A percentile compares a stretch with the other conserved stretches of the same genome.
Evolutionary conservation across 2,888 invertebrate species (phyloP).

Genomic region (Apodemia hepburni): DNA sequence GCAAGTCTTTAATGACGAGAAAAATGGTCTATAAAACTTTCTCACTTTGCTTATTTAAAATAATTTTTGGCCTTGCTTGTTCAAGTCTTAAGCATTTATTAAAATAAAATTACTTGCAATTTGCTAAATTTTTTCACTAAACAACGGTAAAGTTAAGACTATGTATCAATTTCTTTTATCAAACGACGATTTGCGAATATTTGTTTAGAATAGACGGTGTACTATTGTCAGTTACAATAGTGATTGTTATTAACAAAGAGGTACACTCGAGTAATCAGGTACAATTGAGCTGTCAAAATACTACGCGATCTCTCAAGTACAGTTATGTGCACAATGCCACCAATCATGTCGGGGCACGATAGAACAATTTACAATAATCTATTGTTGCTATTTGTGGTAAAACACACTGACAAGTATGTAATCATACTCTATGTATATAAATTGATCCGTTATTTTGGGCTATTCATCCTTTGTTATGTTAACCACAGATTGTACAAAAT

Average conservation of each 20-base stretch:
- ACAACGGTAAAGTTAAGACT: neutral
- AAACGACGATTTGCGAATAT: conserved; percentile 33
- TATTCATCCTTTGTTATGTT: too few species aligned
- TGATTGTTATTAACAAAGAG: conserved; percentile 20
- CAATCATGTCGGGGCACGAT: conserved; percentile 37
- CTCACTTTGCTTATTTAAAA: too few species aligned
- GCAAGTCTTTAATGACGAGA: too few species aligned
- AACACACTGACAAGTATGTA: conserved; percentile 19
- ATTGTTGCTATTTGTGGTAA: conserved; percentile 33
- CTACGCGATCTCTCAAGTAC: conserved; percentile 35
- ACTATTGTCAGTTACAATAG: conserved; percentile 15
- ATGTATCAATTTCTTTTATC: neutral
- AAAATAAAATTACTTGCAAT: neutral
- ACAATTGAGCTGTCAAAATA: conserved; percentile 37
- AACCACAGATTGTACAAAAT: too few species aligned
- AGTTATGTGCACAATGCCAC: conserved; percentile 37
- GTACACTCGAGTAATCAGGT: conserved; percentile 31
- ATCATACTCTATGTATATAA: neutral
- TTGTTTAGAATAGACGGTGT: conserved; percentile 28
- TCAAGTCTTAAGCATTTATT: too few species aligned
- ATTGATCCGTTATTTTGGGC: neutral
- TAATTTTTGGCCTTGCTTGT: too few species aligned
- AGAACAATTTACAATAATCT: conserved; percentile 40
- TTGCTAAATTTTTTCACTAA: neutral
- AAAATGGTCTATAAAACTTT: too few species aligned